A percentile compares a stretch with the other conserved stretches of the same genome.
Evolutionary conservation across 2,888 invertebrate species (phyloP).

Genomic region (Chelonus formosanus): DNA sequence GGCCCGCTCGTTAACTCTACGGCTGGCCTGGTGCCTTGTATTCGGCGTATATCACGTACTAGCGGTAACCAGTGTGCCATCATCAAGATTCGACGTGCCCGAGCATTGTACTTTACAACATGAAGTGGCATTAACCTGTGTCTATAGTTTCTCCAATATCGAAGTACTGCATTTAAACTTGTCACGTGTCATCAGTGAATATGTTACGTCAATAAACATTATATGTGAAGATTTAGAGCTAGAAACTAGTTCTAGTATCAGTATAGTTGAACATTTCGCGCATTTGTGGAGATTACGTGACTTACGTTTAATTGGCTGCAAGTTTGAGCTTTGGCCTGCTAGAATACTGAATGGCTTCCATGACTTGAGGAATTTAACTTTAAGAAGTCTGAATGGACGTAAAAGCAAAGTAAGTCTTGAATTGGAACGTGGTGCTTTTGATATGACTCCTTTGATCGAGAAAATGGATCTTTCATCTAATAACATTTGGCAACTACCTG

Average conservation of each 20-base stretch:
- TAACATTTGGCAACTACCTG: slow-evolving; percentile 90
- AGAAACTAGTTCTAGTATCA: slow-evolving; percentile 21
- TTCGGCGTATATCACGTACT: slow-evolving; percentile 51
- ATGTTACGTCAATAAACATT: slow-evolving; percentile 57
- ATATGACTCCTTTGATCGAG: slow-evolving; percentile 80
- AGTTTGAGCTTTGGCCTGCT: slow-evolving; percentile 83
- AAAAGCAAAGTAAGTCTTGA: slow-evolving; percentile 75
- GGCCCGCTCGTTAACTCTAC: slow-evolving; percentile 27
- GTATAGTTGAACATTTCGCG: slow-evolving; percentile 71
- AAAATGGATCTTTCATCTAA: slow-evolving; percentile 86
- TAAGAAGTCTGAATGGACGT: slow-evolving; percentile 77
- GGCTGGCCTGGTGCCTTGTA: slow-evolving; percentile 25
- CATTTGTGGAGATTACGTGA: slow-evolving; percentile 83
- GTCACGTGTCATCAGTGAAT: slow-evolving; percentile 83
- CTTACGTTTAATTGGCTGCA: slow-evolving; percentile 85
- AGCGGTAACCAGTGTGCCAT: slow-evolving; percentile 62
- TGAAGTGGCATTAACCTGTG: slow-evolving; percentile 67
- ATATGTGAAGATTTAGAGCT: slow-evolving; percentile 43
- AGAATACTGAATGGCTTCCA: slow-evolving; percentile 81
- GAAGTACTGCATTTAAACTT: slow-evolving; percentile 72
- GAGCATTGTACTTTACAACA: slow-evolving; percentile 82
- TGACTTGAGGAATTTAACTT: slow-evolving; percentile 84
- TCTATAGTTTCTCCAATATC: slow-evolving; percentile 63
- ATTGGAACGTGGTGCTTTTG: slow-evolving; percentile 81
- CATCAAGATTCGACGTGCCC: slow-evolving; percentile 79